Evolutionary conservation across 2,888 invertebrate species (phyloP).

Genomic region (Neoscelio sp.): DNA sequence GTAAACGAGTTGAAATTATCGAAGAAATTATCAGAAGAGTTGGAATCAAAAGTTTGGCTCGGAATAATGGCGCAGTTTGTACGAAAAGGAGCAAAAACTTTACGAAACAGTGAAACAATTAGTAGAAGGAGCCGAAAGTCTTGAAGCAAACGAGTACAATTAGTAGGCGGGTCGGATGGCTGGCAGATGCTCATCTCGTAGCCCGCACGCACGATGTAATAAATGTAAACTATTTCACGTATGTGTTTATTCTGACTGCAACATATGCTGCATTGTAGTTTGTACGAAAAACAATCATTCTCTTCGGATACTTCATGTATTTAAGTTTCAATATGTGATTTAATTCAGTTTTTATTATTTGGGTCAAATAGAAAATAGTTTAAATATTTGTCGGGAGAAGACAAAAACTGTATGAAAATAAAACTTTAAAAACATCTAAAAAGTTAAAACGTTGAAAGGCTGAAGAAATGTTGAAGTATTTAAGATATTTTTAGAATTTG

Average conservation of each 20-base stretch:
- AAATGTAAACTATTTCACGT: constrained; percentile 52
- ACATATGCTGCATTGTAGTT: background rate
- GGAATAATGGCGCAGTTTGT: constrained; percentile 27
- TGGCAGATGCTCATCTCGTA: constrained; percentile 55
- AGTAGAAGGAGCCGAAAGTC: constrained; percentile 58
- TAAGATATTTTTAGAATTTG: too few species aligned
- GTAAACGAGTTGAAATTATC: background rate
- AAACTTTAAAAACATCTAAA: too few species aligned
- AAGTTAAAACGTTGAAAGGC: too few species aligned
- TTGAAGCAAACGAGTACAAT: constrained; percentile 58
- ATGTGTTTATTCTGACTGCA: constrained; percentile 13
- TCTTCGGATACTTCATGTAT: too few species aligned
- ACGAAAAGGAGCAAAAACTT: constrained; percentile 27
- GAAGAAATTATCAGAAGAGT: too few species aligned
- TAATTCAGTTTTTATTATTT: too few species aligned
- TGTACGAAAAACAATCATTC: constrained; percentile 12
- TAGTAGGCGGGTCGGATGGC: constrained; percentile 60
- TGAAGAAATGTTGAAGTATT: too few species aligned
- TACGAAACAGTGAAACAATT: constrained; percentile 50
- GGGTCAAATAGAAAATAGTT: too few species aligned
- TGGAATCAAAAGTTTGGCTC: constrained; percentile 19
- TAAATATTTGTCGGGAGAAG: background rate
- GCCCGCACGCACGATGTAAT: constrained; percentile 37
- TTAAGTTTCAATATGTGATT: too few species aligned
- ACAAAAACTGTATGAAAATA: too few species aligned